These are phyloP conservation scores for Trichogramma evanescens DNA, from an alignment of 2,888 invertebrate species.

Conservation along the genomic window DNA sequence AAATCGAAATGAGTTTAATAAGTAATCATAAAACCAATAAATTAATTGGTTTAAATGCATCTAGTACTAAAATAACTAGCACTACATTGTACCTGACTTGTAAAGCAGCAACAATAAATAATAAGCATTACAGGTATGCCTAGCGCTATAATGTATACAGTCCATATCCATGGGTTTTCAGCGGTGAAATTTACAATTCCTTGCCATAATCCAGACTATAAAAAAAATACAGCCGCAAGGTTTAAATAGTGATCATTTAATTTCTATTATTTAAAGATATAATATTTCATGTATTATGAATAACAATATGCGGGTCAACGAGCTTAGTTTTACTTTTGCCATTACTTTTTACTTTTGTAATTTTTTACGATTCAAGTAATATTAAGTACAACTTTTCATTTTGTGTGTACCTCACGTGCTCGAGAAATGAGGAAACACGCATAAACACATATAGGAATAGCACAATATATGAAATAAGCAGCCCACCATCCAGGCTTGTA, in stretches of 20 bases:
- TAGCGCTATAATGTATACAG: conserved; percentile 69
- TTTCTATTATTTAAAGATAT: conserved; percentile 3
- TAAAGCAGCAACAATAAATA: conserved; percentile 74
- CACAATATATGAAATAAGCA: conserved; percentile 69
- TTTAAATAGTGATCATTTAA: conserved; percentile 8
- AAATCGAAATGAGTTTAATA: conserved; percentile 1
- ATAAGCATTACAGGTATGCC: conserved; percentile 73
- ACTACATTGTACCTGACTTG: conserved; percentile 48
- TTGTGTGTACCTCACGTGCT: conserved; percentile 58
- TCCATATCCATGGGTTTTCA: conserved; percentile 88
- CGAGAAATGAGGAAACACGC: conserved; percentile 61
- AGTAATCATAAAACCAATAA: neutral
- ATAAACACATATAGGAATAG: conserved; percentile 65
- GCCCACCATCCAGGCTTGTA: conserved; percentile 78
- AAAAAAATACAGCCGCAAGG: conserved; percentile 26
- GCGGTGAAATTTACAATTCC: conserved; percentile 70
- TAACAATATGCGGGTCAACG: neutral
- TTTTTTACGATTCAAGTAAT: conserved; percentile 7
- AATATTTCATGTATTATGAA: neutral
- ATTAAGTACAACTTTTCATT: neutral
- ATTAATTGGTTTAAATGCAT: neutral
- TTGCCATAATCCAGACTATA: conserved; percentile 72
- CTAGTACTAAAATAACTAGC: conserved; percentile 9
- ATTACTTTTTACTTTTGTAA: neutral
- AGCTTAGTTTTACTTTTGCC: too few relatives aligned